Base-by-base conservation (phyloP, 1,140 invertebrate genomes). In the Drosophila leontia region DNA sequence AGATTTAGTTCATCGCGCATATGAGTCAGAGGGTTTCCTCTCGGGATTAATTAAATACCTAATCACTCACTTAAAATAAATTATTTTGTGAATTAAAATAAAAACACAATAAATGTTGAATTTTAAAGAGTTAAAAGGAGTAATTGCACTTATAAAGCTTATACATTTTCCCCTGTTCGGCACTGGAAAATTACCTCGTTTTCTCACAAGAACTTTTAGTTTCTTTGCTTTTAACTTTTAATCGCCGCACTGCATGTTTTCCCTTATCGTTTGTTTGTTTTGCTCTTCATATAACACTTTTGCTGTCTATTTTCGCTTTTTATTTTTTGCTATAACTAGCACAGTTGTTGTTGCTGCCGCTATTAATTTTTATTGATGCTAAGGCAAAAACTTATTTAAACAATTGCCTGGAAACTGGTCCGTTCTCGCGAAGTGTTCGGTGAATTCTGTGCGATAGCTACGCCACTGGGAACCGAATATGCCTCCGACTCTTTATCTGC, bases 381-480 rank as follows among this genome's bases (percentile, higher is more conserved):
- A 37, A 35, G 13, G 32, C 29, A 56, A 56, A 37, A 56, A 23
- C 5, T 65, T 80, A 60, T 86, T 86, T 85, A 75, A 85, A 78
- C 82, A 81, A 86, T 69, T 85, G 62, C 41, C 58, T 67, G 45
- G 44, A 41, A 64, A 45, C 55, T 57, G 11, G 19, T 76, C 81
- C 68, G 85, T 90, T 90, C 81, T 79, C 74, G 75, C 81, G 77
- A 85, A 71, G 68, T 75, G 85, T 69, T 90, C 53, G 47, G 39
- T 63, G 68, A 69, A 71, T 90, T 90, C 86, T 90, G 85, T 91
- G 57, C 65, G 23, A 47, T 60, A 59, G 50, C 50, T 78, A n/a
- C 67, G 44, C 35, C 47, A 37, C 63, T 69, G 75, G 59, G 75
- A 79, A 50, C 71, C 74, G 69, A 78, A 50, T 64, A 75, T 55